These are phyloP conservation scores for Tetropium fuscum DNA, from an alignment of 2,888 invertebrate species.

Conservation along the genomic window DNA sequence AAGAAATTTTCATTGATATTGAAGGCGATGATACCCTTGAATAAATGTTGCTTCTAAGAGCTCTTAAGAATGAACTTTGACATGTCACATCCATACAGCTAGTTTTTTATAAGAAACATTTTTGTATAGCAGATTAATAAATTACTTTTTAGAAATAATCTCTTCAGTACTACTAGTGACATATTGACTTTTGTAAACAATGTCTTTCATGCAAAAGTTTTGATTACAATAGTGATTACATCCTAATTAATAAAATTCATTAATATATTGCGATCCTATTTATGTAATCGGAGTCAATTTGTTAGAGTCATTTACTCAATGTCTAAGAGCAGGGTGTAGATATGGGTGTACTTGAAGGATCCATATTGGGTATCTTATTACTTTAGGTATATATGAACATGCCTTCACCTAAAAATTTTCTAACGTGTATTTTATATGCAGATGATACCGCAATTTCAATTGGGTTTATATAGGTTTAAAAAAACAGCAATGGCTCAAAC, in stretches of 20 bases:
- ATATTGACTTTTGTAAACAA: background rate
- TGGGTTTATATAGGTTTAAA: no score
- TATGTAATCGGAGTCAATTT: background rate
- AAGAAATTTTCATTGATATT: no score
- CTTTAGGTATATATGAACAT: background rate
- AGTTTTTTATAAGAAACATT: background rate
- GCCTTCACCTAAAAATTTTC: background rate
- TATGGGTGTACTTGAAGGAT: background rate
- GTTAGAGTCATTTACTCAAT: slow-evolving; percentile 5
- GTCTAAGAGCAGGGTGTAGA: background rate
- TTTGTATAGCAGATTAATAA: background rate
- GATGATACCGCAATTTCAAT: slow-evolving; percentile 7
- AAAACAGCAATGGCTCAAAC: no score
- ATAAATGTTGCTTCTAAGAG: no score
- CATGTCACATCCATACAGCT: background rate
- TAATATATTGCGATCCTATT: background rate
- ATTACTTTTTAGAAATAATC: slow-evolving; percentile 4
- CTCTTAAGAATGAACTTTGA: no score
- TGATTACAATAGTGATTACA: no score
- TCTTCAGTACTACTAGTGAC: background rate
- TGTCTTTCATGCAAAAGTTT: background rate
- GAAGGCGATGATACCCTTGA: no score
- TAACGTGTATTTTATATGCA: background rate
- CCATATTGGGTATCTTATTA: background rate
- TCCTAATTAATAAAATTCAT: background rate